Evolutionary conservation across 2,797 vertebrate species (phyloP), one percentile per base, ranked within the genome.

Genomic region (Hippoglossus hippoglossus): DNA sequence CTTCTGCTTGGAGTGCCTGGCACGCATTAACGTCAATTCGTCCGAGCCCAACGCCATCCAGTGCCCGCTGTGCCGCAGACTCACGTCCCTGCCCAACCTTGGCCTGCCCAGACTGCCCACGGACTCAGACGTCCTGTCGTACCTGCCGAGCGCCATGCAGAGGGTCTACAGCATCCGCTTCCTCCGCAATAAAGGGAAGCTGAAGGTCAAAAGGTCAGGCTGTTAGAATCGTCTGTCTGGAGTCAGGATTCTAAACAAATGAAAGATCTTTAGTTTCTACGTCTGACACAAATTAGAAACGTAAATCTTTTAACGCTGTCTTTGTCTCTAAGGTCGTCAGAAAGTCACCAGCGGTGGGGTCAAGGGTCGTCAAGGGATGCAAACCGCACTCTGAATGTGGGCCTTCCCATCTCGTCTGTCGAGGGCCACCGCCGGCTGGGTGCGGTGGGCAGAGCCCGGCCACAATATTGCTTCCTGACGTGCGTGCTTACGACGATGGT

Each of bases 1-100:
- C 1, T 95, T 96, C 92, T 96, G 95, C 73, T 88, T 96, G 81
- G 95, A 96, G 89, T 96, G 95, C 51, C 87, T 96, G 72, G 94
- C 95, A 0, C 90, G 95, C 46, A 96, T 96, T 57, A 95, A 95
- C 51, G 73, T 96, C 36, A 95, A 95, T 71, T 94, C 95, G 0
- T 0, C 74, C 0, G 84, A 93, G 62, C 94, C 95, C 1, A 74
- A 86, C 15, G 64, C 91, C 79, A 89, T 96, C 79, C 92, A 89
- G 85, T 96, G 95, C 75, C 95, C 95, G 0, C 81, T 96, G 74
- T 96, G 95, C 73, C 93, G 95, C 21, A 22, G 88, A 26, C 67
- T 85, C 34, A 96, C 95, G 0, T 56, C 88, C 0, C 83, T 96
- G 75, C 94, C 95, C 3, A 2, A 51, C 60, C 91, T 93, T 1